Conservation (phyloP, 1,140 invertebrate genomes). For the Coenobita brevimanus region DNA sequence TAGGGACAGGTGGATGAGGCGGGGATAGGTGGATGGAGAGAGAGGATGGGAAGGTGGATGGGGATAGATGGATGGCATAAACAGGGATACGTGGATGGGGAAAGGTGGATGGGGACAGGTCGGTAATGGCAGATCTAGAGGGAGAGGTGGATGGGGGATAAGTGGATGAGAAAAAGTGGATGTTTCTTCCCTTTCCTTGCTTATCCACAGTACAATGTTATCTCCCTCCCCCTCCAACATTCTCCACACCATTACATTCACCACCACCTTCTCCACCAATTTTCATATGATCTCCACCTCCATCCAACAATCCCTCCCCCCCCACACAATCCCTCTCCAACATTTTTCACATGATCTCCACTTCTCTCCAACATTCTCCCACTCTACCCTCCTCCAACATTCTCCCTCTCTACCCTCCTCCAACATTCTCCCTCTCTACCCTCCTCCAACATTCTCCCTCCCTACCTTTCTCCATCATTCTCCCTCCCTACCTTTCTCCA, state of each 20-base stretch:
- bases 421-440: not conserved
- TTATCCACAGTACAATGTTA: too few species aligned
- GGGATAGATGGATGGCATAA: not conserved
- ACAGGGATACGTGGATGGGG: not conserved
- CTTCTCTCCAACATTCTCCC: too few species aligned
- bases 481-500: too few species aligned
- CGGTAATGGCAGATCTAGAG: not conserved
- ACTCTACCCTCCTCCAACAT: not conserved
- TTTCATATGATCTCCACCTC: too few species aligned
- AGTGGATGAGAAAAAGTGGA: not conserved
- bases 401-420: not conserved
- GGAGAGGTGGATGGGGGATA: not conserved
- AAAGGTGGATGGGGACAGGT: not conserved
- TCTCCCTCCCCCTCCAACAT: too few species aligned
- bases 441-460: not conserved
- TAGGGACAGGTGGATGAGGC: conserved; percentile 6
- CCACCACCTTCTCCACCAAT: too few species aligned
- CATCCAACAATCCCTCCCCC: too few species aligned
- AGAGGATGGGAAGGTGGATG: conserved; percentile 15
- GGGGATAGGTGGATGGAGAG: not conserved
- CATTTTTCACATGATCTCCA: too few species aligned
- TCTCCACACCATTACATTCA: too few species aligned
- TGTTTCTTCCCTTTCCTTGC: too few species aligned
- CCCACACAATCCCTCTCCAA: too few species aligned
- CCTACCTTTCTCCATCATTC: not conserved